Evolutionary conservation across 2,113 vertebrate genomes (phyloP).

Genomic region (Nothobranchius kuhntae): DNA sequence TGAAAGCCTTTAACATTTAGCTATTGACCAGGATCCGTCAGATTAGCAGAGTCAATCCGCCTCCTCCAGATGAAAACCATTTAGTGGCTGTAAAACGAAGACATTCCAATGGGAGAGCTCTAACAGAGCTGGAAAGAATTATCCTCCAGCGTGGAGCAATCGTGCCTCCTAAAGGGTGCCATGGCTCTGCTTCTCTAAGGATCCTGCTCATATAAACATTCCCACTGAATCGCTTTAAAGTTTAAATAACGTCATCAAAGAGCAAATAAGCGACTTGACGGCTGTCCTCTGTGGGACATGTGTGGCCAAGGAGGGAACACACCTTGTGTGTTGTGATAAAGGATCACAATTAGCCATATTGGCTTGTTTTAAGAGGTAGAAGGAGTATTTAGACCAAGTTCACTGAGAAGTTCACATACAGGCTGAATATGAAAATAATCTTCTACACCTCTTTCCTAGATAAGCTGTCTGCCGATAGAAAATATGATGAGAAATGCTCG

Average conservation of each 20-base stretch:
- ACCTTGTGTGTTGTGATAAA: neutral
- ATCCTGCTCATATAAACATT: conserved; percentile 37
- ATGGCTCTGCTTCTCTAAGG: conserved; percentile 23
- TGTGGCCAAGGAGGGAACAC: conserved; percentile 15
- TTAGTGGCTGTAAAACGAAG: conserved; percentile 54
- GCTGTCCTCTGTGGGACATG: conserved; percentile 45
- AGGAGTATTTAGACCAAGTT: neutral
- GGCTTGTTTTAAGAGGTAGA: conserved; percentile 1
- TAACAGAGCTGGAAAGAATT: conserved; percentile 69
- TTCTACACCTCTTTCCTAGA: too few species aligned
- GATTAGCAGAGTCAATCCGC: conserved; percentile 47
- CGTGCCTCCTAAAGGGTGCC: conserved; percentile 24
- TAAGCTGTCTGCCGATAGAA: too few species aligned
- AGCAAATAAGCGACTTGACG: conserved; percentile 20
- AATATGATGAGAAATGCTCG: too few species aligned
- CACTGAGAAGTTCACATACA: too few species aligned
- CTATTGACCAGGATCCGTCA: conserved; percentile 54
- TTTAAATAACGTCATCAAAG: conserved; percentile 36
- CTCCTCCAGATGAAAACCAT: conserved; percentile 76
- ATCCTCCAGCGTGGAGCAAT: conserved; percentile 44
- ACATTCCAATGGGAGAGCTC: conserved; percentile 59
- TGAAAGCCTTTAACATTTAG: conserved; percentile 45
- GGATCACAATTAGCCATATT: too few species aligned
- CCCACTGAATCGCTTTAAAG: conserved; percentile 41
- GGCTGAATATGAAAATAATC: too few species aligned